These are phyloP conservation scores for Chascanopsetta lugubris DNA, from an alignment of 2,113 vertebrate genomes.

Conservation along the genomic window DNA sequence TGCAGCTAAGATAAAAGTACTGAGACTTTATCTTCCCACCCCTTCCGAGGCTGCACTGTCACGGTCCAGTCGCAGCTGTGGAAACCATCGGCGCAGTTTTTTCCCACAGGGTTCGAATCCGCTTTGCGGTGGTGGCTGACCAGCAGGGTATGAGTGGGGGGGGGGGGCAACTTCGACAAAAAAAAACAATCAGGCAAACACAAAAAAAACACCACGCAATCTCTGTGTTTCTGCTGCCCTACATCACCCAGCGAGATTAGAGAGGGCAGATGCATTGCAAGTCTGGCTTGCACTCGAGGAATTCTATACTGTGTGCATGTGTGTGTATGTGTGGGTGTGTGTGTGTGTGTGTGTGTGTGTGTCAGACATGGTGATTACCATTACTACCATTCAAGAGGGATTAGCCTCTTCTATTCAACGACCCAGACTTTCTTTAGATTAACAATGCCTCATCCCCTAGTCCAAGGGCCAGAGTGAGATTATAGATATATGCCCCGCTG, in stretches of 20 bases:
- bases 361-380: slow-evolving; percentile 32
- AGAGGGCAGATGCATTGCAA: neutral
- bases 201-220: neutral
- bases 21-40: neutral
- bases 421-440: slow-evolving; percentile 67
- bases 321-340: no score
- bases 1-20: neutral
- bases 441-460: slow-evolving; percentile 62
- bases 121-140: neutral
- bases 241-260: slow-evolving; percentile 28
- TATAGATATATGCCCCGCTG: slow-evolving; percentile 42
- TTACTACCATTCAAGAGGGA: slow-evolving; percentile 33
- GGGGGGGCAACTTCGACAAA: neutral
- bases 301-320: slow-evolving; percentile 33
- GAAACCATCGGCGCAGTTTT: neutral
- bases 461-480: slow-evolving; percentile 41
- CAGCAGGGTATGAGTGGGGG: neutral
- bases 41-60: neutral
- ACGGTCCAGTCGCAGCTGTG: neutral
- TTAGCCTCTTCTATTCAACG: slow-evolving; percentile 53
- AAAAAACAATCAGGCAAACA: neutral
- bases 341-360: slow-evolving; percentile 5
- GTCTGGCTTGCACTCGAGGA: slow-evolving; percentile 29
- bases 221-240: slow-evolving; percentile 11
- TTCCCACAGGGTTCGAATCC: neutral